Evolutionary conservation across 2,113 vertebrate species (phyloP).

Genomic region (Oreochromis spilurus): DNA sequence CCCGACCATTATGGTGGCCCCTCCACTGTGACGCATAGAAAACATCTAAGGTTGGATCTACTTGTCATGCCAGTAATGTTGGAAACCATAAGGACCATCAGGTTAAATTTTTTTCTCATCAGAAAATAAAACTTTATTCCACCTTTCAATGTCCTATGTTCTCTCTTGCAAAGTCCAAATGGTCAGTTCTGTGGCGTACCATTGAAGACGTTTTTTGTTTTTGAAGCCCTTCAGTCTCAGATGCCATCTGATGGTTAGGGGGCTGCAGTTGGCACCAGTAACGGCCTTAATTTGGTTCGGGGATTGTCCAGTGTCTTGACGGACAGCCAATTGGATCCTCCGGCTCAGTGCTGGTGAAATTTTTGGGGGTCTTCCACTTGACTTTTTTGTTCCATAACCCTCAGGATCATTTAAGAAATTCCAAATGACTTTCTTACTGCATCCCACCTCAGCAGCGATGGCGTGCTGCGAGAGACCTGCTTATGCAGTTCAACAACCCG

Average conservation of each 20-base stretch:
- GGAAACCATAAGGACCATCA: not conserved
- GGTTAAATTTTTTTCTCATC: not conserved
- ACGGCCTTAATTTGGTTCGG: not conserved
- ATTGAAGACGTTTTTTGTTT: not conserved
- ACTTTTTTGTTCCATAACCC: not conserved
- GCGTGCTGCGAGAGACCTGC: not conserved
- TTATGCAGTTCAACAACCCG: not conserved
- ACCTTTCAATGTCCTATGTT: not conserved
- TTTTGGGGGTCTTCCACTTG: not conserved
- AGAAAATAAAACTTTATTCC: not conserved
- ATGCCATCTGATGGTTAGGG: not conserved
- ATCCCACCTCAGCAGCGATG: not conserved
- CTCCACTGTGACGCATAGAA: not conserved
- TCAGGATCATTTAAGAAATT: not conserved
- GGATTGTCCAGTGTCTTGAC: not conserved
- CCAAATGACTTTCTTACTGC: not conserved
- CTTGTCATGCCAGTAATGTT: not conserved
- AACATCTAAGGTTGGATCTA: not conserved
- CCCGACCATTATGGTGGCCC: not conserved
- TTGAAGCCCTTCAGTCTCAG: fast-evolving
- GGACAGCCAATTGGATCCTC: not conserved
- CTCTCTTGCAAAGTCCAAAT: not conserved
- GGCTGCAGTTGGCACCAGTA: not conserved
- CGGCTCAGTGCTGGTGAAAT: not conserved
- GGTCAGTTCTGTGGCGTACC: not conserved